phyloP scores from a whole-genome alignment of 1,140 invertebrate species.

The Drosophila sp. region DNA sequence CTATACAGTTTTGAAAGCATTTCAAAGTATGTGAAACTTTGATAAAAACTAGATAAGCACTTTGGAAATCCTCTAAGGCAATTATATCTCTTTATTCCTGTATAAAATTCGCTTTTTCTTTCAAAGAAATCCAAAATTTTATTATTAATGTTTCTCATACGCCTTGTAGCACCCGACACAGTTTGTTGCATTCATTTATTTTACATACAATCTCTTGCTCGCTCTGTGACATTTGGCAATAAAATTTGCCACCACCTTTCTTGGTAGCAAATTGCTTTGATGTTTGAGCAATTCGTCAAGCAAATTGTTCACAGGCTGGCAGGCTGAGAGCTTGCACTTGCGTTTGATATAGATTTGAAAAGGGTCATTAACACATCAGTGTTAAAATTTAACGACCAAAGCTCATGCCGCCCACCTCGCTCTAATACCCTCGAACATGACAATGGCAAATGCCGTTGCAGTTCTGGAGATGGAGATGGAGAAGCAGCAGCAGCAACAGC shows the following conservation, averaged over 20 bases:
- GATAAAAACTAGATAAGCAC: too few relatives aligned
- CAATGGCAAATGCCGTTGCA: slow-evolving; percentile 8
- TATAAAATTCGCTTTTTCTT: too few relatives aligned
- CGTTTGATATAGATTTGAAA: slow-evolving; percentile 15
- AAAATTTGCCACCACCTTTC: slow-evolving; percentile 33
- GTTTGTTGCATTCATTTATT: slow-evolving; percentile 9
- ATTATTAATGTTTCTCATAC: too few relatives aligned
- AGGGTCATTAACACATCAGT: slow-evolving; percentile 74
- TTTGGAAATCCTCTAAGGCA: too few relatives aligned
- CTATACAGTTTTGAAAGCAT: too few relatives aligned
- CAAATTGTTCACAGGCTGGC: slow-evolving; percentile 49
- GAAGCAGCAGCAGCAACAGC: too few relatives aligned
- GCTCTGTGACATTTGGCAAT: slow-evolving; percentile 60
- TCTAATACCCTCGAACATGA: not conserved
- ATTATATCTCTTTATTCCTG: too few relatives aligned
- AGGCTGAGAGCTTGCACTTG: slow-evolving; percentile 31
- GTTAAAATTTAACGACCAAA: slow-evolving; percentile 75
- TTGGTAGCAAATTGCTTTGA: slow-evolving; percentile 68
- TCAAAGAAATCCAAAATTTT: too few relatives aligned
- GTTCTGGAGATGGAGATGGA: not conserved
- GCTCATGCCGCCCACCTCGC: not conserved
- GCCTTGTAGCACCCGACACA: not conserved
- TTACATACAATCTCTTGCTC: slow-evolving; percentile 37
- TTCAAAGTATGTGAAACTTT: too few relatives aligned
- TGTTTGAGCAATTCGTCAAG: slow-evolving; percentile 74